phyloP scores from a whole-genome alignment of 1,140 invertebrate species.

The Lucilia sericata region DNA sequence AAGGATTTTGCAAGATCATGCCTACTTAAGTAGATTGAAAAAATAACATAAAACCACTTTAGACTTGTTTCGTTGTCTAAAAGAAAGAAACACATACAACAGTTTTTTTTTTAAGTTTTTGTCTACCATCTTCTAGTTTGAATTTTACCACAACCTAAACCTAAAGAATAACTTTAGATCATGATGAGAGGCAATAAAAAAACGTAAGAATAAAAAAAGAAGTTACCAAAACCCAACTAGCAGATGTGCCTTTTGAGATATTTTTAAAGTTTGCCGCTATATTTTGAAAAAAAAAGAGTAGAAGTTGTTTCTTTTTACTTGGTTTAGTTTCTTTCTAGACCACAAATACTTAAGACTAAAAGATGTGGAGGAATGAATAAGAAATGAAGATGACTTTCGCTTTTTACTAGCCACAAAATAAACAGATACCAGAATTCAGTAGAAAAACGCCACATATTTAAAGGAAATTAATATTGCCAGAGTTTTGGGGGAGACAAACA shows the following conservation, averaged over 20 bases:
- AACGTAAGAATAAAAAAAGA: neutral
- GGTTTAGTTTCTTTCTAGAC: neutral
- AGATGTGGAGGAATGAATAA: too few relatives aligned
- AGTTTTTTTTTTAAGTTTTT: conserved; percentile 3
- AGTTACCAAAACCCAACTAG: conserved; percentile 28
- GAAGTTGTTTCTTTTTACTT: neutral
- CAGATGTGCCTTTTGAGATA: conserved; percentile 40
- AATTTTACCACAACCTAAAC: neutral
- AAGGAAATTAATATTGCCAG: neutral
- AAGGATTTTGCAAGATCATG: conserved; percentile 40
- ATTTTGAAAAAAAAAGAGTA: neutral
- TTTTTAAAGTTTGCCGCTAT: conserved; percentile 35
- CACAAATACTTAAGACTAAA: neutral
- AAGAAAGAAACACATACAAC: conserved; percentile 8
- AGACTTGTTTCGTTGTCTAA: too few relatives aligned
- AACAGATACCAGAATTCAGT: neutral
- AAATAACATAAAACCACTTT: neutral
- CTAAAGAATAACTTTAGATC: neutral
- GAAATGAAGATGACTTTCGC: conserved; percentile 15
- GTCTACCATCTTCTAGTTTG: conserved; percentile 13
- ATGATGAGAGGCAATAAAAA: conserved; percentile 8
- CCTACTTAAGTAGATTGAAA: conserved; percentile 38
- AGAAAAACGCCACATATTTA: neutral
- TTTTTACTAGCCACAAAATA: conserved; percentile 19
- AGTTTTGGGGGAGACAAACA: too few relatives aligned